phyloP scores from a whole-genome alignment of 2,888 invertebrate species.

The Ornithoptera priamus region DNA sequence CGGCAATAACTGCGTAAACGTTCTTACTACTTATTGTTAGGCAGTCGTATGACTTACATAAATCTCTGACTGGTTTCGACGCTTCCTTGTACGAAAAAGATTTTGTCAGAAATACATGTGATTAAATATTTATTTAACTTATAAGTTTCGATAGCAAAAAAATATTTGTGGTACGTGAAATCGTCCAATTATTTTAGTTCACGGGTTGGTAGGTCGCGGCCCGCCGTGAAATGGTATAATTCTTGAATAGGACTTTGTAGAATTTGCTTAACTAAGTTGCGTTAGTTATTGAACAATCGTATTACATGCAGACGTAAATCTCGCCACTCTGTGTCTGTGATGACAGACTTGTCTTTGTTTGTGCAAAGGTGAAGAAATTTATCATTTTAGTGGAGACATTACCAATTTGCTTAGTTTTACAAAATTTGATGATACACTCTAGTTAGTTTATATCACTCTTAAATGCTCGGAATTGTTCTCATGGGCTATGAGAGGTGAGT shows the following conservation, averaged over 20 bases:
- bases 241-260: constrained; percentile 29
- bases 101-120: background rate
- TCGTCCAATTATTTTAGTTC: constrained; percentile 27
- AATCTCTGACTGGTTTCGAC: too few species aligned
- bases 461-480: too few species aligned
- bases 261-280: constrained; percentile 29
- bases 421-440: too few species aligned
- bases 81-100: too few species aligned
- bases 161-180: constrained; percentile 1
- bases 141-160: background rate
- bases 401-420: too few species aligned
- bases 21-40: too few species aligned
- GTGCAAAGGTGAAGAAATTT: background rate
- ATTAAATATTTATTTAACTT: background rate
- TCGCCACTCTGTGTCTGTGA: constrained; percentile 6
- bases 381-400: background rate
- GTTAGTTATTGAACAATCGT: constrained; percentile 23
- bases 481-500: too few species aligned
- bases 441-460: too few species aligned
- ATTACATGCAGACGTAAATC: constrained; percentile 21
- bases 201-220: constrained; percentile 26
- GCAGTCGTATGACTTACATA: too few species aligned
- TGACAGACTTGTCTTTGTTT: constrained; percentile 8
- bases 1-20: too few species aligned
- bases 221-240: constrained; percentile 32